A percentile compares a stretch with the other conserved stretches of the same genome.
phyloP scores from a whole-genome alignment of 1,140 invertebrate species.

The Aphis craccivora region DNA sequence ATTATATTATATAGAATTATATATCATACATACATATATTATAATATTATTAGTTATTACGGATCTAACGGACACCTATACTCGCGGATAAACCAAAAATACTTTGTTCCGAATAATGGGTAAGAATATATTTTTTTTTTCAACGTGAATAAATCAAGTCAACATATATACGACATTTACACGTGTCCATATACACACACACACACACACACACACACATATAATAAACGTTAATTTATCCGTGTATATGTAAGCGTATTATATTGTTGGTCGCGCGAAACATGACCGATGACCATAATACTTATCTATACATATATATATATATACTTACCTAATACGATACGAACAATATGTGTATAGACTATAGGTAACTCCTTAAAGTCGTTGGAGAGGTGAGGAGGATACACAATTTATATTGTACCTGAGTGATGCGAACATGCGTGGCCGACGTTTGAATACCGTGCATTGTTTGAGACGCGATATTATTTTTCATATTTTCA shows the following conservation, averaged over 20 bases:
- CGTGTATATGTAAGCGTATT: background rate
- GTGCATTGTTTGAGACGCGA: conserved; percentile 4
- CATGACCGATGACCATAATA: background rate
- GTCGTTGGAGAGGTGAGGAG: background rate
- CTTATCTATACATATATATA: background rate
- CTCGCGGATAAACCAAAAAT: conserved; percentile 14
- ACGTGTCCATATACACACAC: background rate
- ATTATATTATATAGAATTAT: background rate
- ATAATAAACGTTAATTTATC: background rate
- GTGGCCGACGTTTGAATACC: conserved; percentile 16
- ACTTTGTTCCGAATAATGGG: background rate
- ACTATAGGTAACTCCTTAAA: background rate
- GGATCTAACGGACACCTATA: background rate
- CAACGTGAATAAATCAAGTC: background rate
- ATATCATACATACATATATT: background rate
- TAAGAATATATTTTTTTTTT: background rate
- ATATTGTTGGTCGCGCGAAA: background rate
- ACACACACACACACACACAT: too few relatives aligned
- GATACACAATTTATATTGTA: background rate
- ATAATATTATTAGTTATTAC: background rate
- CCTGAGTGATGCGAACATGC: background rate
- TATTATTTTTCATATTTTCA: conserved; percentile 6
- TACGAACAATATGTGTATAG: background rate
- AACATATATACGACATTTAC: background rate
- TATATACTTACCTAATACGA: background rate